These are phyloP conservation scores for Remorina albescens DNA, from an alignment of 2,797 vertebrate species.

Conservation along the genomic window DNA sequence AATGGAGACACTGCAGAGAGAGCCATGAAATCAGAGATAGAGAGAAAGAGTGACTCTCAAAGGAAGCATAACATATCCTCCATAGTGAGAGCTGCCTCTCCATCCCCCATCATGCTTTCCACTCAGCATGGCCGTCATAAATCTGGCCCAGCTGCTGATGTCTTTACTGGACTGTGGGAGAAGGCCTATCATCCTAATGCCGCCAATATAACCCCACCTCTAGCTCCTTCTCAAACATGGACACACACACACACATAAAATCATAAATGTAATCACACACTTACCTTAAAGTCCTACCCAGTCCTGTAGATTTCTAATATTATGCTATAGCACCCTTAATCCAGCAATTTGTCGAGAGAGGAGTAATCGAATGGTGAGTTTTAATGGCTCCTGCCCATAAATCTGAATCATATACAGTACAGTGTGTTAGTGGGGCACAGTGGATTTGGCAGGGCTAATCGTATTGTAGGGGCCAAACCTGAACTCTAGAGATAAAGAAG, in stretches of 20 bases:
- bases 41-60: conserved; percentile 56
- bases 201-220: conserved; percentile 56
- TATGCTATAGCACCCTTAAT: conserved; percentile 56
- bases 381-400: conserved; percentile 39
- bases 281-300: conserved; percentile 50
- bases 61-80: conserved; percentile 70
- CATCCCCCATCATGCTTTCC: conserved; percentile 65
- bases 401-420: conserved; percentile 41
- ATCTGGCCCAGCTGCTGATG: conserved; percentile 59
- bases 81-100: conserved; percentile 55
- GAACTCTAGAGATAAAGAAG: conserved; percentile 71
- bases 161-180: conserved; percentile 69
- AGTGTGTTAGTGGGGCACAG: conserved; percentile 10
- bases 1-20: conserved; percentile 52
- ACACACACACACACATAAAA: conserved; percentile 20
- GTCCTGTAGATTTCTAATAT: conserved; percentile 52
- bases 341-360: conserved; percentile 46
- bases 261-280: conserved; percentile 42
- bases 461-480: conserved; percentile 54
- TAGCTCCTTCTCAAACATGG: conserved; percentile 8
- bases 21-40: conserved; percentile 63
- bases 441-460: conserved; percentile 39
- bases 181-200: conserved; percentile 58
- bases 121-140: conserved; percentile 65
- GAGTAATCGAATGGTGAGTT: conserved; percentile 44